Percentiles rank a stretch among this genome's conserved stretches.
Evolutionary conservation across 2,113 vertebrate genomes (phyloP).

Genomic region (Oenanthe oenanthe): DNA sequence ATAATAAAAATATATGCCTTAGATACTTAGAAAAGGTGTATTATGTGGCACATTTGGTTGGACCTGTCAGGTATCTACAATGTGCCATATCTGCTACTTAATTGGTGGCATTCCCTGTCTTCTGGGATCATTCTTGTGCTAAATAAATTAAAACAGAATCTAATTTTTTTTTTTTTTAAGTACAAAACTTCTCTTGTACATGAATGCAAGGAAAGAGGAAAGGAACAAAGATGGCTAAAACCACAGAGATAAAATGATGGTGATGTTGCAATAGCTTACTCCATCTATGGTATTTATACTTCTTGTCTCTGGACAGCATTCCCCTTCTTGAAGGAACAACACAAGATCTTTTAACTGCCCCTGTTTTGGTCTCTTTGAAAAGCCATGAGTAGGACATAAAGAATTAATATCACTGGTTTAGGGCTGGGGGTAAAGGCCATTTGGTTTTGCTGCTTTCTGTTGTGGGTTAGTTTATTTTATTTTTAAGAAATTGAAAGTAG

Average conservation of each 20-base stretch:
- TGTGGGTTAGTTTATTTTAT: neutral
- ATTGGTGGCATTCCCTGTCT: neutral
- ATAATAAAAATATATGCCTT: neutral
- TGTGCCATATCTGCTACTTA: fast-evolving
- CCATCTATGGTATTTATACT: neutral
- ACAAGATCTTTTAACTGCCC: neutral
- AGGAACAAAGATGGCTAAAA: neutral
- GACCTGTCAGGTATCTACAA: neutral
- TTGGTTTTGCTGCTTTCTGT: neutral
- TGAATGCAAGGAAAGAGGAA: neutral
- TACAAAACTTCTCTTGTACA: neutral
- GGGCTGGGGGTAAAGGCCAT: neutral
- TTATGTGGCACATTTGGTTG: neutral
- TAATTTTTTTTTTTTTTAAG: neutral
- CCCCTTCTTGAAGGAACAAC: neutral
- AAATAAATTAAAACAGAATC: neutral
- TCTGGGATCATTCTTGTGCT: neutral
- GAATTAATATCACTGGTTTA: neutral
- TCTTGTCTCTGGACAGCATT: neutral
- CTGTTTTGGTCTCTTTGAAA: neutral
- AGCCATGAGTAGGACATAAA: neutral
- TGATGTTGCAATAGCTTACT: neutral
- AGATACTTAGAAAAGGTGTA: neutral
- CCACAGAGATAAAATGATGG: neutral
- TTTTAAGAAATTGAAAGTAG: neutral